A percentile compares a stretch with the other conserved stretches of the same genome.
Conservation (phyloP, 2,113 vertebrate genomes). For the Chrysemys picta region DNA sequence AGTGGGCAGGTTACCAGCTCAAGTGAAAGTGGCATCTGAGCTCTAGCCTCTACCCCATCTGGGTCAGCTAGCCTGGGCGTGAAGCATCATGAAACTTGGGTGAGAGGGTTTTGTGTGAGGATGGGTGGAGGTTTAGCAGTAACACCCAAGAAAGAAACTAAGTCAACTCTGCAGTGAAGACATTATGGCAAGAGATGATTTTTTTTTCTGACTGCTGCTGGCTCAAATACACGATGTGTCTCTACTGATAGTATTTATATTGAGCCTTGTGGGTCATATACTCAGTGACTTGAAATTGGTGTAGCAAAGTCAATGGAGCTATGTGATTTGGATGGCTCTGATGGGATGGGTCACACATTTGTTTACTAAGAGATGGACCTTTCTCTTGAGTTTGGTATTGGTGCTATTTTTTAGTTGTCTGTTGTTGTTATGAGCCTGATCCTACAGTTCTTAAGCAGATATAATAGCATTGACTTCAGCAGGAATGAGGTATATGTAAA, state of each 20-base stretch:
- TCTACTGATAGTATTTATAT: not conserved
- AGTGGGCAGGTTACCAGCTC: not conserved
- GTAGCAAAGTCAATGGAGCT: not conserved
- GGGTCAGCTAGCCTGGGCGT: not conserved
- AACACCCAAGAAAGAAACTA: not conserved
- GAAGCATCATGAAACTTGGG: not conserved
- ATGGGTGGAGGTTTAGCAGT: not conserved
- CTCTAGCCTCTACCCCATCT: conserved; percentile 11
- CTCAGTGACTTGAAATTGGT: not conserved
- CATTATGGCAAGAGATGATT: not conserved
- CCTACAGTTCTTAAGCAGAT: not conserved
- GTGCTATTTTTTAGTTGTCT: not conserved
- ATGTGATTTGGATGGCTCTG: not conserved
- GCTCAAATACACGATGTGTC: not conserved
- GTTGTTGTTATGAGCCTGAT: not conserved
- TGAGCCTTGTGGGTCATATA: not conserved
- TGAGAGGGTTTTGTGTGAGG: not conserved
- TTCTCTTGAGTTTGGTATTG: not conserved
- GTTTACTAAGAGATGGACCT: not conserved
- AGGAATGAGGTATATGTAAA: not conserved
- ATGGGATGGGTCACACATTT: not conserved
- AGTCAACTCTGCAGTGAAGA: not conserved
- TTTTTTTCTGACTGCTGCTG: conserved; percentile 12
- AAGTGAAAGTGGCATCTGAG: not conserved
- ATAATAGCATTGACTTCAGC: not conserved